These are phyloP conservation scores for Mustelus asterias DNA, from an alignment of 2,113 vertebrate species.

Conservation along the genomic window DNA sequence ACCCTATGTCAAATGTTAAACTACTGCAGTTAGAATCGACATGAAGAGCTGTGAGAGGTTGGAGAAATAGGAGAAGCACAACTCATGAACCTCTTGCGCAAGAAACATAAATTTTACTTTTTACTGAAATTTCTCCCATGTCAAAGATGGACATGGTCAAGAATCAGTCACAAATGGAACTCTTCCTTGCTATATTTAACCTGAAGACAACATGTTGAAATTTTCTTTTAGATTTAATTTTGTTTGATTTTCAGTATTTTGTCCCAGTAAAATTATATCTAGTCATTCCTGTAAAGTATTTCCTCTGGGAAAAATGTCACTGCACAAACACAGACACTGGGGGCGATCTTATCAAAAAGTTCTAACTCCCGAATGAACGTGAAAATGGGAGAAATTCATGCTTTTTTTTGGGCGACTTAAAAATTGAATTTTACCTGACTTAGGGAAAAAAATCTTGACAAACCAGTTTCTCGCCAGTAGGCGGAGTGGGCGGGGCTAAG, in stretches of 20 bases:
- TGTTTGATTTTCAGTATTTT: neutral
- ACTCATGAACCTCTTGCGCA: neutral
- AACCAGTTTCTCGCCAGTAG: no score
- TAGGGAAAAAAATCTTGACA: no score
- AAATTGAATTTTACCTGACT: no score
- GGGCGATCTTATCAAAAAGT: no score
- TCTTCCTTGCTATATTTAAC: no score
- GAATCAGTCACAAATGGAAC: no score
- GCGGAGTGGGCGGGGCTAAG: no score
- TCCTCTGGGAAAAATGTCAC: neutral
- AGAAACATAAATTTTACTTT: neutral
- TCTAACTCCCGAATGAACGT: no score
- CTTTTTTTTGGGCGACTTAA: no score
- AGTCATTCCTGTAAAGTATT: neutral
- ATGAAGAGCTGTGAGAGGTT: neutral
- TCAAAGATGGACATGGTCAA: neutral
- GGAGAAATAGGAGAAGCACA: neutral
- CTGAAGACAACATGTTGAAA: neutral
- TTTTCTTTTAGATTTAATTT: neutral
- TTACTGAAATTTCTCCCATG: neutral
- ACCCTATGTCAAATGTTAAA: neutral
- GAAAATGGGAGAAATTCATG: no score
- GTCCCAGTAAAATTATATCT: neutral
- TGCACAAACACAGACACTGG: neutral
- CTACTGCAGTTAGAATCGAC: neutral